Evolutionary conservation across 2,888 invertebrate genomes (phyloP), one percentile per base, ranked within the genome.

Genomic region (Drosophila anomalata): DNA sequence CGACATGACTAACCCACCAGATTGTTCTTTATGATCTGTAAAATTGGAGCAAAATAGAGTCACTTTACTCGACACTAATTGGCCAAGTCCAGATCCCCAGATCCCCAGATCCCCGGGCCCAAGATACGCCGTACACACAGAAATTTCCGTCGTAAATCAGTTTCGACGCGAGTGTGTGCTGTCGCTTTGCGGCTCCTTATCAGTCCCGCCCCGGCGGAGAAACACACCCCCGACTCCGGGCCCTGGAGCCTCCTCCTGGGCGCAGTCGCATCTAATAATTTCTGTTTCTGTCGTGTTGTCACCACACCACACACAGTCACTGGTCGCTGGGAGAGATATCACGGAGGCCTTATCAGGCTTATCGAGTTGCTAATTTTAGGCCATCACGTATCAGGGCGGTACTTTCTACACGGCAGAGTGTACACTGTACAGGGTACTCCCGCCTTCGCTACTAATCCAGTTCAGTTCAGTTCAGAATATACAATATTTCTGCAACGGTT

Each of bases 131-230:
- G 7, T 8, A 26, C 7, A 54, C 48, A 47, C n/a, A 65, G 33
- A 56, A 67, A 26, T 55, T 67, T 50, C 50, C 20, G 39, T 29
- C 42, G 59, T 79, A 72, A 76, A 69, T 75, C 58, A 72, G 70
- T 67, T 81, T 70, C 74, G 73, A 70, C 41, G 17, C 31, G 33
- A 44, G 31, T 57, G 12, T 2, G 33, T 11, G 12, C 8, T 36
- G n/a, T 48, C 24, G 24, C 14, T 26, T 47, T 48, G n/a, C 14
- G 20, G 58, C 17, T 65, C 66, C 86, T 79, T 54, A 55, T 51
- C 51, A 41, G 33, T n/a, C 12, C 36, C 17, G 39, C 14, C 39
- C 39, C 17, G 41, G 17, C 14, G 41, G 8, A 41, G 8, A 8
- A 42, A 17, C 29, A 29, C 29, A 29, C 36, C 36, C 36, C 36